Percentiles rank a stretch among this genome's conserved stretches.
These are phyloP conservation scores for Bergia sp. DNA, from an alignment of 92 coral and sea anemone genomes.

Conservation along the genomic window DNA sequence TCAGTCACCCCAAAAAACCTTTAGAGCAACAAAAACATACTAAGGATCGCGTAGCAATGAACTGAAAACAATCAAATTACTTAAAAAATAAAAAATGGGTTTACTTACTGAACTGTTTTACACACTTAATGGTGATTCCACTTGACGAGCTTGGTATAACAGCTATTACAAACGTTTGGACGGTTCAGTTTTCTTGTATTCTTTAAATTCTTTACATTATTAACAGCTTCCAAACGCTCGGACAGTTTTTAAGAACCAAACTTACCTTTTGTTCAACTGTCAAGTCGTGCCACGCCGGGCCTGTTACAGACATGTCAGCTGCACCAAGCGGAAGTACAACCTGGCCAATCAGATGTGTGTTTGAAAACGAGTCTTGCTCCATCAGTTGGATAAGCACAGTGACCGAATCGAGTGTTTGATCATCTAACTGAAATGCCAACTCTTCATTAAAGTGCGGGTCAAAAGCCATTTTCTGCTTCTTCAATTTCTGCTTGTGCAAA, in stretches of 20 bases:
- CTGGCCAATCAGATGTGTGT: slow-evolving; percentile 84
- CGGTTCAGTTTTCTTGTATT: neutral
- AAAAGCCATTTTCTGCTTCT: slow-evolving; percentile 81
- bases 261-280: slow-evolving; percentile 71
- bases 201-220: neutral
- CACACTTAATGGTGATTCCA: no score
- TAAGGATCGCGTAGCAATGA: no score
- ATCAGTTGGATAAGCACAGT: slow-evolving; percentile 60
- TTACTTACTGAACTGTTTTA: no score
- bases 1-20: no score
- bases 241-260: neutral
- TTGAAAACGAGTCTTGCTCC: slow-evolving; percentile 96
- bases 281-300: slow-evolving; percentile 89
- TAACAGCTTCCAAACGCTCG: neutral
- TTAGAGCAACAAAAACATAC: no score
- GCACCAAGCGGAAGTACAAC: slow-evolving; percentile 70
- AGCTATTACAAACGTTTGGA: neutral
- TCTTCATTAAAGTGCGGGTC: slow-evolving; percentile 95
- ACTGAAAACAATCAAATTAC: no score
- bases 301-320: slow-evolving; percentile 55
- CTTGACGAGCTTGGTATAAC: no score
- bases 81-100: no score
- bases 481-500: slow-evolving; percentile 75
- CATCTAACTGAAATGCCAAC: slow-evolving; percentile 82
- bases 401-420: slow-evolving; percentile 58